Base-by-base conservation (phyloP, 2,113 vertebrate genomes). In the Carassius gibelio region DNA sequence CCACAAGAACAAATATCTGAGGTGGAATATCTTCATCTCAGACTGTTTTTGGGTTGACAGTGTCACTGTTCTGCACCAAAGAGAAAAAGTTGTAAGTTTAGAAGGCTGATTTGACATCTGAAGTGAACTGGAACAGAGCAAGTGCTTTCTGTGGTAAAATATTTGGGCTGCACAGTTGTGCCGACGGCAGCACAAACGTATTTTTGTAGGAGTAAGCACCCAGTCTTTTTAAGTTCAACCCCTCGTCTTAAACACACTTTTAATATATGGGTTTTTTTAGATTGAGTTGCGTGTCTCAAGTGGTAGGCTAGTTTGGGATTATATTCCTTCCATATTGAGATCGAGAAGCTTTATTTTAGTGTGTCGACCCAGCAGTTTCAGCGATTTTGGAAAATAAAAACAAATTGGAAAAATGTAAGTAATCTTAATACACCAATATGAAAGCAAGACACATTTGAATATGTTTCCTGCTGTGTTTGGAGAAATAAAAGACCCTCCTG, bases 151-250 rank as follows among this genome's bases (percentile, higher is more conserved):
- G 75, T 14, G 30, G 42, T 68, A 9, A 66, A 89, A 91, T 88
- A 85, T 90, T 88, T 88, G 88, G 90, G 80, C 88, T 77, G 88
- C 52, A 75, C 75, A 82, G 87, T 92, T 92, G 89, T 92, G 93
- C 92, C 59, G 88, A 93, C 90, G 86, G 30, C 90, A 92, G 94
- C 94, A 93, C 87, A 92, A 92, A 85, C 71, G 82, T 78, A 17
- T 90, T 94, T 92, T 87, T 91, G 90, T 91, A 17, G 82, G 87
- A 88, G 91, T 91, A 89, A 92, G 93, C 91, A 92, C 88, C 15
- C 69, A 84, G 80, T 86, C 87, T 86, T 92, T 90, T 89, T 86
- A 90, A 91, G 90, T 89, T 92, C 90, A 91, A 21, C 87, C 90
- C 42, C 87, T 88, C 75, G 85, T 92, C 91, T 92, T 91, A 89